These are phyloP conservation scores for Stegodyphus dumicola DNA, from an alignment of 1,140 invertebrate species.

Conservation along the genomic window DNA sequence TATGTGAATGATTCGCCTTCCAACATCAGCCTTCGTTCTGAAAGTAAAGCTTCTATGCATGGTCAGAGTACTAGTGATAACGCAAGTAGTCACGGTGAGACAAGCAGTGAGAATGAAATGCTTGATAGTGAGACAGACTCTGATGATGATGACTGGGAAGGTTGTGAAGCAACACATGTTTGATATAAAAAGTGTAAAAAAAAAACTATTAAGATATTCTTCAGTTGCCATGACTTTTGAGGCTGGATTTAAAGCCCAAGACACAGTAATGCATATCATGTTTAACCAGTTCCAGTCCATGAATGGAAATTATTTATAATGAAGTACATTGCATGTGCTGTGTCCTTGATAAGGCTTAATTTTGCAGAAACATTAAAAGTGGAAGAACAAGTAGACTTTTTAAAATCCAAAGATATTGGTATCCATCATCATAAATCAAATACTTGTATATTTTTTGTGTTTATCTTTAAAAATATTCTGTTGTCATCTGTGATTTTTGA, in stretches of 20 bases:
- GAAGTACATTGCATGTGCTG: not conserved
- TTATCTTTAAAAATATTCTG: constrained; percentile 24
- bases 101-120: constrained; percentile 60
- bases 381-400: constrained; percentile 12
- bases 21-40: constrained; percentile 13
- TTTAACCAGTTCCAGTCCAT: not conserved
- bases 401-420: constrained; percentile 22
- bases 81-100: constrained; percentile 52
- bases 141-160: constrained; percentile 62
- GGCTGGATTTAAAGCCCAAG: not conserved
- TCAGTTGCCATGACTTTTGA: not conserved
- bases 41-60: not conserved
- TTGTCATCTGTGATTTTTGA: constrained; percentile 58
- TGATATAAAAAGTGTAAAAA: constrained; percentile 33
- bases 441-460: constrained; percentile 41
- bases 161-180: constrained; percentile 61
- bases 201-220: constrained; percentile 23
- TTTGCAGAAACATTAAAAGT: not conserved
- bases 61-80: constrained; percentile 47
- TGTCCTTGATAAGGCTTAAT: not conserved
- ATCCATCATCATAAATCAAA: constrained; percentile 7
- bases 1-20: constrained; percentile 43
- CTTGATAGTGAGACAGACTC: constrained; percentile 62
- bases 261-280: not conserved
- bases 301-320: not conserved